These are phyloP conservation scores for Ammodramus savannarum DNA, from an alignment of 2,113 vertebrate species.

Conservation along the genomic window DNA sequence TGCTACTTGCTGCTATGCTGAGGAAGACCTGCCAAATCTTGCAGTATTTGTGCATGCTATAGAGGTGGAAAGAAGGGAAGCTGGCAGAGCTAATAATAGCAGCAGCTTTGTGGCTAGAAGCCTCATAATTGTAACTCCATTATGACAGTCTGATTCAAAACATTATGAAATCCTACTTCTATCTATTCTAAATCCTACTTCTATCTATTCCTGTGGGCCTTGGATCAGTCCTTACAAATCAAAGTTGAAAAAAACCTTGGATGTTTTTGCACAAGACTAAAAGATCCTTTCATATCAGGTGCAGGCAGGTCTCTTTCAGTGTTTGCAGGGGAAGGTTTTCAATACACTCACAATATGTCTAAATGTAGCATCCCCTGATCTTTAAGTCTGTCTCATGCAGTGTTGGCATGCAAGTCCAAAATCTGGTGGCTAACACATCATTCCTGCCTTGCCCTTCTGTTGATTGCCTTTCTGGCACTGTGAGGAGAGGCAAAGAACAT, in stretches of 20 bases:
- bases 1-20: background rate
- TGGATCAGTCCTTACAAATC: background rate
- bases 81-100: background rate
- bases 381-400: background rate
- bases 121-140: background rate
- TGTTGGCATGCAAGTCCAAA: background rate
- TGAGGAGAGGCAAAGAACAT: background rate
- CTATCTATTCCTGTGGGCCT: background rate
- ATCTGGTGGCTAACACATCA: background rate
- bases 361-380: background rate
- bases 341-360: background rate
- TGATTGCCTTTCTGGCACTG: background rate
- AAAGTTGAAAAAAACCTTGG: background rate
- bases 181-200: background rate
- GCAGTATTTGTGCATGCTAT: background rate
- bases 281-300: background rate
- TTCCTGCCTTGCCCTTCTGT: background rate
- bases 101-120: conserved; percentile 2
- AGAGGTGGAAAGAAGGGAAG: background rate
- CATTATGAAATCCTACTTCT: background rate
- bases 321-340: background rate
- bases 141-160: background rate
- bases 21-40: conserved; percentile 34
- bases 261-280: background rate
- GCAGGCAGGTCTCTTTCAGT: background rate